phyloP scores from a whole-genome alignment of 2,888 invertebrate genomes.

The Dolomedes plantarius region DNA sequence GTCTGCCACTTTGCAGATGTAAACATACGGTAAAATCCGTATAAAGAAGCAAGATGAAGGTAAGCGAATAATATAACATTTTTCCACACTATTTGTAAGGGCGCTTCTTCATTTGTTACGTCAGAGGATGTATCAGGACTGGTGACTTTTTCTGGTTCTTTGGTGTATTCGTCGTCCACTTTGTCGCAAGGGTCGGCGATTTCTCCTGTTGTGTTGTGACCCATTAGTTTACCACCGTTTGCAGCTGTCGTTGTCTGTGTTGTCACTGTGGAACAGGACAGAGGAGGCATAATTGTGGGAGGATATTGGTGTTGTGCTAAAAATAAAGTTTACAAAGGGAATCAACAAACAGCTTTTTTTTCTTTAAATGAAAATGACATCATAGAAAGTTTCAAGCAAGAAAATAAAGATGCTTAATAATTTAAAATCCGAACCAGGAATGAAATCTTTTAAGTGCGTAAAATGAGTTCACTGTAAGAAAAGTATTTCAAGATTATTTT shows the following conservation, averaged over 20 bases:
- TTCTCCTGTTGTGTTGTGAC: background rate
- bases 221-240: background rate
- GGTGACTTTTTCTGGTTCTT: background rate
- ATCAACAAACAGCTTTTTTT: too few species aligned
- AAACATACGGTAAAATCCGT: conserved; percentile 72
- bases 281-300: conserved; percentile 38
- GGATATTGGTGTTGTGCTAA: background rate
- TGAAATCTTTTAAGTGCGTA: too few species aligned
- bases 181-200: conserved; percentile 28
- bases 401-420: too few species aligned
- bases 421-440: too few species aligned
- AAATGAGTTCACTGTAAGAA: too few species aligned
- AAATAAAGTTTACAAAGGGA: too few species aligned
- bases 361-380: too few species aligned
- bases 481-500: too few species aligned
- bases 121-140: background rate
- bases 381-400: too few species aligned
- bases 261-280: conserved; percentile 31
- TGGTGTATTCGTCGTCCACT: conserved; percentile 19
- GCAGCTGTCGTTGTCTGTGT: conserved; percentile 16
- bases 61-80: conserved; percentile 72
- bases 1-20: conserved; percentile 73
- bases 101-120: background rate
- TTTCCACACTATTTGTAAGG: conserved; percentile 73
- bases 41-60: conserved; percentile 72